phyloP scores from a whole-genome alignment of 2,888 invertebrate species.

The Pyrrhosoma nymphula region DNA sequence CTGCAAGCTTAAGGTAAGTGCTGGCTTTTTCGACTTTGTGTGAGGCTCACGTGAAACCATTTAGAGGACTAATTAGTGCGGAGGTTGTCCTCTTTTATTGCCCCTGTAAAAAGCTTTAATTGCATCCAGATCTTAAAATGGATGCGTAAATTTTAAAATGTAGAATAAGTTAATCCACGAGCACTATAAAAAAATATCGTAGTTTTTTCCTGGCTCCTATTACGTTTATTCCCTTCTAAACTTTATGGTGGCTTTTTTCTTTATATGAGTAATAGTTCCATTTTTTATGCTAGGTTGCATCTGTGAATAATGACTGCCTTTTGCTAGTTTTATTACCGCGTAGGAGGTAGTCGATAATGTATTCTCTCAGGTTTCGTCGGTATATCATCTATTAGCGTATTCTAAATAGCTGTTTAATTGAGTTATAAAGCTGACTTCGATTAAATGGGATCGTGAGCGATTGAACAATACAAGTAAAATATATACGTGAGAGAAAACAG shows the following conservation, averaged over 20 bases:
- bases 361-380: background rate
- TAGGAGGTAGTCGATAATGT: background rate
- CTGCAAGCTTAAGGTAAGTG: background rate
- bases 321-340: background rate
- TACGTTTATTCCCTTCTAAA: background rate
- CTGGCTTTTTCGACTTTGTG: background rate
- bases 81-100: slow-evolving; percentile 21
- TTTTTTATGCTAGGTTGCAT: background rate
- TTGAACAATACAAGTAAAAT: too few relatives aligned
- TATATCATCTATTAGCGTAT: too few relatives aligned
- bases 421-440: too few relatives aligned
- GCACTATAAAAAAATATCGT: background rate
- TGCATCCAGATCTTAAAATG: background rate
- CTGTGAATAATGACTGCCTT: background rate
- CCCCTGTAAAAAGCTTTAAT: slow-evolving; percentile 8
- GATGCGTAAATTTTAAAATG: background rate
- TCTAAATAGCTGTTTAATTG: too few relatives aligned
- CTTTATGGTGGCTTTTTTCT: background rate
- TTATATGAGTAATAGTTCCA: background rate
- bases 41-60: background rate
- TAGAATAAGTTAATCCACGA: background rate
- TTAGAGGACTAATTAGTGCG: background rate
- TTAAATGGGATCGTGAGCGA: too few relatives aligned
- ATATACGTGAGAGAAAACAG: too few relatives aligned
- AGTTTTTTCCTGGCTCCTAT: background rate